Base-by-base conservation (phyloP, 2,113 vertebrate genomes). In the Peucedramus taeniatus region DNA sequence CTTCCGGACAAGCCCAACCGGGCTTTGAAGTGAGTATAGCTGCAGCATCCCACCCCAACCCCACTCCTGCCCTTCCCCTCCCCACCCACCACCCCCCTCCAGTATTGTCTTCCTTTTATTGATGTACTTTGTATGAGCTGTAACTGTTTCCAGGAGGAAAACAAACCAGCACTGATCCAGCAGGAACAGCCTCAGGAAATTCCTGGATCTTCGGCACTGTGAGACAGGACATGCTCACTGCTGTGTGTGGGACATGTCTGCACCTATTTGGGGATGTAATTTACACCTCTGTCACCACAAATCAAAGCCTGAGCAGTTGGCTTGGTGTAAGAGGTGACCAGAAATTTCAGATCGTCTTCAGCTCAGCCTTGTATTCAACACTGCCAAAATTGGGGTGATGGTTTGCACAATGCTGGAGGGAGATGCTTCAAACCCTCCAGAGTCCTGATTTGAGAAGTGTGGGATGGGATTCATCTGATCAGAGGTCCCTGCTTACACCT, bases 1-100 rank as follows among this genome's bases (percentile, higher is more conserved):
- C 98, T 99, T 95, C 98, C 98, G 13, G 99, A 99, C 94, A 99
- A 99, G 90, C 98, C 99, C 40, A 98, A 98, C 95, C 98, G 99
- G 40, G 99, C 98, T 97, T 97, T 99, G 93, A 99, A 99, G 99
- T 99, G 97, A 99, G 99, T 98, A 95, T 27, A 75, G 90, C 87
- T 71, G 64, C 90, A 95, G 91, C 89, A 94, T 87, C 86, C 68
- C 83, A 72, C 74, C 79, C 88, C 37, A 18, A 35, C 37, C 68
- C 50, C 37, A 9, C 31, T 69, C 27, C 83, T 81, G 71, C 57
- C 79, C 83, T 87, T 57, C n/a, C 11, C 44, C 50, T 80, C 33
- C 57, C 53, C 66, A 35, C 47, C 53, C 83, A 45, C 20, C 66
- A 50, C 51, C 28, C 59, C 6, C 30, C 39, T 74, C 65, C 60